These are phyloP conservation scores for Myotis davidii DNA, from an alignment of 2,113 vertebrate genomes.

Conservation along the genomic window DNA sequence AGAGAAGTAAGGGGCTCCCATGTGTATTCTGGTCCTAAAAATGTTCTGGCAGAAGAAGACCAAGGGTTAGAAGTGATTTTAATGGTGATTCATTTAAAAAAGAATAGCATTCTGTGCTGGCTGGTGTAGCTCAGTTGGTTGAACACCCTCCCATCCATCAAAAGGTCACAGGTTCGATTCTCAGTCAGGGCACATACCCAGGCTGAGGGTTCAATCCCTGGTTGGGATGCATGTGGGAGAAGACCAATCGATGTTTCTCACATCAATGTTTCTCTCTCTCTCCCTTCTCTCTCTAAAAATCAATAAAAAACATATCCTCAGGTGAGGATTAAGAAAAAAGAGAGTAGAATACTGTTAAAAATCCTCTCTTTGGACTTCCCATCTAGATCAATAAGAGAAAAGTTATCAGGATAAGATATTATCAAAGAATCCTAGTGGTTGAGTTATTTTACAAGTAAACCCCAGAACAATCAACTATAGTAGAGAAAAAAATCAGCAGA, in stretches of 20 bases:
- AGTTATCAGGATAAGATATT: not conserved
- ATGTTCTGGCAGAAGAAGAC: not conserved
- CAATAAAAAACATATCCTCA: not conserved
- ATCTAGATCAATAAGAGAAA: not conserved
- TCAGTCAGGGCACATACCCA: not conserved
- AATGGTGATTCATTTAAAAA: not conserved
- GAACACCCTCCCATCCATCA: not conserved
- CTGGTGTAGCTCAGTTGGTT: not conserved
- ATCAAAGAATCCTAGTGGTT: not conserved
- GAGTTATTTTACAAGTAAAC: not conserved
- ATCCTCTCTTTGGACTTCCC: not conserved
- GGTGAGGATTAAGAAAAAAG: not conserved
- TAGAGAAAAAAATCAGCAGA: not conserved
- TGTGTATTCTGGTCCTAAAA: conserved; percentile 1
- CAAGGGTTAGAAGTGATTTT: not conserved
- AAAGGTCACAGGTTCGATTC: not conserved
- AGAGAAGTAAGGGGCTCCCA: not conserved
- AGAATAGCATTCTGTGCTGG: not conserved
- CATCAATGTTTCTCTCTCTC: not conserved
- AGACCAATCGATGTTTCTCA: not conserved
- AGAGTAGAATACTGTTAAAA: not conserved
- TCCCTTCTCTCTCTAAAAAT: not conserved
- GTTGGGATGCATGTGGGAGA: no score
- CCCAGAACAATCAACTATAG: not conserved
- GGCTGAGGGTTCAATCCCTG: not conserved